These are phyloP conservation scores for Bradypus variegatus DNA, from an alignment of 2,797 vertebrate species.

Conservation along the genomic window DNA sequence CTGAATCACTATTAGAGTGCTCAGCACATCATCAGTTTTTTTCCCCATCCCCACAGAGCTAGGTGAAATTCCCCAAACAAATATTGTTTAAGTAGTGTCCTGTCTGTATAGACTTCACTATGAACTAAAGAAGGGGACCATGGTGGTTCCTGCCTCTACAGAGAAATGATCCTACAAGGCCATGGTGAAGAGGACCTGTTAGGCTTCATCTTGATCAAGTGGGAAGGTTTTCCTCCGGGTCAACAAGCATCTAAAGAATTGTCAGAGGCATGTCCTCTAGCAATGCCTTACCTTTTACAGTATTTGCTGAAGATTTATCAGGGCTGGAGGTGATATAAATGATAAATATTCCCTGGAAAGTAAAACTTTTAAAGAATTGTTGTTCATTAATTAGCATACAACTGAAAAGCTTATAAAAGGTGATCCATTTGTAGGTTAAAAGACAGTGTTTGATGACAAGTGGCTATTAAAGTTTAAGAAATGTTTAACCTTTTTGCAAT, in stretches of 20 bases:
- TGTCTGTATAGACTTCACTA: not conserved
- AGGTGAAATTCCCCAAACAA: not conserved
- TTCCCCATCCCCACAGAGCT: not conserved
- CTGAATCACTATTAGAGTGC: not conserved
- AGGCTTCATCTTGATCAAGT: not conserved
- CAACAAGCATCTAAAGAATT: not conserved
- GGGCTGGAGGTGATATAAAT: not conserved
- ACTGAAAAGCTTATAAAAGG: not conserved
- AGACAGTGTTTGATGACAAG: not conserved
- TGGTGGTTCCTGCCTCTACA: not conserved
- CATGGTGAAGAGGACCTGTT: not conserved
- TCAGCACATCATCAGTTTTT: not conserved
- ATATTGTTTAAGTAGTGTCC: not conserved
- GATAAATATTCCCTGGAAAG: conserved; percentile 15
- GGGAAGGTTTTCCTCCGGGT: not conserved
- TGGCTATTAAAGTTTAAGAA: not conserved
- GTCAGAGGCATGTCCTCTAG: not conserved
- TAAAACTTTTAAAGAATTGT: not conserved
- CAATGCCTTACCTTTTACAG: not conserved
- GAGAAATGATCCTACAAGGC: not conserved
- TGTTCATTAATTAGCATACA: not conserved
- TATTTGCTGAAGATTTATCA: not conserved
- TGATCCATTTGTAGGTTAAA: not conserved
- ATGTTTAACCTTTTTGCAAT: not conserved
- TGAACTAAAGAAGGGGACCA: not conserved